Evolutionary conservation across 1,140 invertebrate species (phyloP).

Genomic region (Drosophila nikananu): DNA sequence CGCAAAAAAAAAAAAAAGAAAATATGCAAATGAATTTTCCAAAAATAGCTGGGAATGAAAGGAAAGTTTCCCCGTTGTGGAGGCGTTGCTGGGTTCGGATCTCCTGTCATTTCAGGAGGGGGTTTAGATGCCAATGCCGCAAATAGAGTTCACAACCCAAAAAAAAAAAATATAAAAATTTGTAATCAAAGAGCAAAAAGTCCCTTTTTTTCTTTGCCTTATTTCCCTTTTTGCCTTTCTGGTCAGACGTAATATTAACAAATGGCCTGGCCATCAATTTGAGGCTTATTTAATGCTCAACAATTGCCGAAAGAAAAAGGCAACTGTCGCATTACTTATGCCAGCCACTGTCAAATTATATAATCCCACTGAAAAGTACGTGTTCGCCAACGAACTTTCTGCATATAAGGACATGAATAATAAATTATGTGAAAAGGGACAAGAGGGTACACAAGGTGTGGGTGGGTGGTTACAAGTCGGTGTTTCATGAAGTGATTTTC

Average conservation of each 20-base stretch:
- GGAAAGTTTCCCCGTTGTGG: slow-evolving; percentile 36
- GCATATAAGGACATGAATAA: slow-evolving; percentile 76
- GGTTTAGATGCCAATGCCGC: not conserved
- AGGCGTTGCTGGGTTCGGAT: slow-evolving; percentile 34
- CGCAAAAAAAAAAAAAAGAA: slow-evolving; percentile 3
- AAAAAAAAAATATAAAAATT: slow-evolving; percentile 1
- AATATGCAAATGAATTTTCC: slow-evolving; percentile 66
- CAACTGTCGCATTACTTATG: slow-evolving; percentile 63
- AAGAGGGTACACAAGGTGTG: slow-evolving; percentile 1
- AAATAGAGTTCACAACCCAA: slow-evolving; percentile 42
- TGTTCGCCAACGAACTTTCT: slow-evolving; percentile 39
- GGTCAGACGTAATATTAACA: slow-evolving; percentile 75
- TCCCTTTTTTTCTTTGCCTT: slow-evolving; percentile 23
- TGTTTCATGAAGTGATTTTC: slow-evolving; percentile 79
- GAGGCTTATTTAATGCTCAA: slow-evolving; percentile 76
- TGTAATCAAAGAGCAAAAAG: slow-evolving; percentile 73
- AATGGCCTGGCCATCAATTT: slow-evolving; percentile 79
- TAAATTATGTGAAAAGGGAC: slow-evolving; percentile 68
- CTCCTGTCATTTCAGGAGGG: not conserved
- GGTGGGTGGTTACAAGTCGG: slow-evolving; percentile 40
- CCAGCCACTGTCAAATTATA: slow-evolving; percentile 72
- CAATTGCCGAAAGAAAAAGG: slow-evolving; percentile 52
- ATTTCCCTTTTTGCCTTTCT: slow-evolving; percentile 27
- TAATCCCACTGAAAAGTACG: slow-evolving; percentile 65
- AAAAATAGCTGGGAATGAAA: slow-evolving; percentile 32